Percentiles rank a stretch among this genome's conserved stretches.
Evolutionary conservation across 2,888 invertebrate species (phyloP).

Genomic region (Torymus texanus): DNA sequence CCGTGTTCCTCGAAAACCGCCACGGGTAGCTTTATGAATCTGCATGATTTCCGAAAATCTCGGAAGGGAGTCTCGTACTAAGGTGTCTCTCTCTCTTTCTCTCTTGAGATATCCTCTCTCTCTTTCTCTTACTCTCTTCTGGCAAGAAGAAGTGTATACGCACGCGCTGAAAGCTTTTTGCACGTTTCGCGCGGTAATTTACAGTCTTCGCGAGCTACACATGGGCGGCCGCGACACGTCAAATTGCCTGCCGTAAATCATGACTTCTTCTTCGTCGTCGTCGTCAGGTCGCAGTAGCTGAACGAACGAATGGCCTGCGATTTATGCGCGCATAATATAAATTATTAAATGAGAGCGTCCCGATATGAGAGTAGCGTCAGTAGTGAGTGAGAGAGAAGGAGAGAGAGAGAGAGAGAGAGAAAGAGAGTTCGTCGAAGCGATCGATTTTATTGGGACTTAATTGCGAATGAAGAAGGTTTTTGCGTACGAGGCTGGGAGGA

Average conservation of each 20-base stretch:
- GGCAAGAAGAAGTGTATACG: slow-evolving; percentile 40
- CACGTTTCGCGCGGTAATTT: slow-evolving; percentile 71
- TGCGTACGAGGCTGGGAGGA: background rate
- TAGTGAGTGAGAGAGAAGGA: background rate
- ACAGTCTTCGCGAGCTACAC: slow-evolving; percentile 65
- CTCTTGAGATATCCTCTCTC: background rate
- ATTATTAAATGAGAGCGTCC: slow-evolving; percentile 71
- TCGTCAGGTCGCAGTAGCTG: background rate
- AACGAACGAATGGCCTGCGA: slow-evolving; percentile 59
- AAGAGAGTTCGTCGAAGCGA: slow-evolving; percentile 57
- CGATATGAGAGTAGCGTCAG: slow-evolving; percentile 49
- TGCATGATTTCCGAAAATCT: slow-evolving; percentile 56
- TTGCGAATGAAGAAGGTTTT: slow-evolving; percentile 31
- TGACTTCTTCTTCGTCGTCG: slow-evolving; percentile 69
- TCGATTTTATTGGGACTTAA: slow-evolving; percentile 53
- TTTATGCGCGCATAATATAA: slow-evolving; percentile 75
- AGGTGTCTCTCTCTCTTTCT: slow-evolving; percentile 21
- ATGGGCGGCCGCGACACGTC: slow-evolving; percentile 69
- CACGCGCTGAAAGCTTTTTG: slow-evolving; percentile 28
- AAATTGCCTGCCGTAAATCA: slow-evolving; percentile 74
- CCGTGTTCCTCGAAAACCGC: slow-evolving; percentile 35
- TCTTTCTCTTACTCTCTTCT: background rate
- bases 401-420: slow-evolving; percentile 46
- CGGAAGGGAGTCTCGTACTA: slow-evolving; percentile 50
- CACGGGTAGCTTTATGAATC: slow-evolving; percentile 46